phyloP scores from a whole-genome alignment of 2,888 invertebrate species.

The Zeuzera pyrina region DNA sequence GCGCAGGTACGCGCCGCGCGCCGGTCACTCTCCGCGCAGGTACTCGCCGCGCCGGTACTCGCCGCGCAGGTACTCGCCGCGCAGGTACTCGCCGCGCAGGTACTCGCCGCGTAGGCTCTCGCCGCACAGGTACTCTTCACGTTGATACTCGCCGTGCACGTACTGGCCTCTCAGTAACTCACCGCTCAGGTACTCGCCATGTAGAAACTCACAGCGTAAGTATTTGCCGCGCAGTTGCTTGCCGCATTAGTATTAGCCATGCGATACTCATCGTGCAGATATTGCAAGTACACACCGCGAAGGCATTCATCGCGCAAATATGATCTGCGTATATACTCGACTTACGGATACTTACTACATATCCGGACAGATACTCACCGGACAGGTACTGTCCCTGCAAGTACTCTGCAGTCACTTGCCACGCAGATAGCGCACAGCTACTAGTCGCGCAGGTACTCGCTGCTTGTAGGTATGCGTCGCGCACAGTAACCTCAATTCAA shows the following conservation, averaged over 20 bases:
- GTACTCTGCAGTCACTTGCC: too few relatives aligned
- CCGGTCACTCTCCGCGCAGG: too few relatives aligned
- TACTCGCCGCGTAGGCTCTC: neutral
- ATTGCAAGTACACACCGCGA: neutral
- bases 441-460: too few relatives aligned
- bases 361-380: too few relatives aligned
- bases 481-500: too few relatives aligned
- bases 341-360: too few relatives aligned
- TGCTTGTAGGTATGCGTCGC: too few relatives aligned
- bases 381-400: too few relatives aligned
- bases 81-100: conserved; percentile 19
- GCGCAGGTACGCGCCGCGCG: conserved; percentile 22
- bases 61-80: conserved; percentile 7
- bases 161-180: neutral
- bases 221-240: neutral
- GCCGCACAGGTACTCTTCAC: conserved; percentile 2
- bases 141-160: neutral
- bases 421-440: too few relatives aligned
- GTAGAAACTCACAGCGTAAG: neutral
- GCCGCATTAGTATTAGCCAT: neutral
- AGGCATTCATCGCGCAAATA: too few relatives aligned
- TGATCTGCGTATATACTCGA: too few relatives aligned
- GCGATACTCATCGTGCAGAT: neutral
- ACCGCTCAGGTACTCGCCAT: conserved; percentile 2
- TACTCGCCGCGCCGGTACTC: too few relatives aligned